These are phyloP conservation scores for Heterohyrax brucei DNA, from an alignment of 2,797 vertebrate genomes.

Conservation along the genomic window DNA sequence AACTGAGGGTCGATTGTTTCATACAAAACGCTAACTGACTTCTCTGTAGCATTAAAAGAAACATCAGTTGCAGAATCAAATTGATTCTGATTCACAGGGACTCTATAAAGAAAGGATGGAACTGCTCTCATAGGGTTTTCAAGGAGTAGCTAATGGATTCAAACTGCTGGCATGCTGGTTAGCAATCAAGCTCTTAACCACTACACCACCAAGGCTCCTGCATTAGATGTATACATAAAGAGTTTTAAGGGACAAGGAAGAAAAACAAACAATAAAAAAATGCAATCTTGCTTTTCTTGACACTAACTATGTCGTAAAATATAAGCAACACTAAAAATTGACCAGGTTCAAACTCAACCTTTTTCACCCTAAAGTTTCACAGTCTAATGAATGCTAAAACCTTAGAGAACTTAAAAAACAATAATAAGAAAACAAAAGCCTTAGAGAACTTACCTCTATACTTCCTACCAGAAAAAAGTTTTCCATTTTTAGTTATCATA, in stretches of 20 bases:
- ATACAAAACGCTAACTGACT: slow-evolving; percentile 55
- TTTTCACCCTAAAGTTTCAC: slow-evolving; percentile 14
- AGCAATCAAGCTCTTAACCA: too few relatives aligned
- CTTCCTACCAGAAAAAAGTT: background rate
- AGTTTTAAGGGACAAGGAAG: slow-evolving; percentile 78
- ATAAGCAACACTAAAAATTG: slow-evolving; percentile 88
- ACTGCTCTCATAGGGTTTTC: too few relatives aligned
- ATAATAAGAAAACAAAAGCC: background rate
- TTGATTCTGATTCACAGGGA: too few relatives aligned
- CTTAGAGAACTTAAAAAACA: background rate
- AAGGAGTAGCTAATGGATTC: too few relatives aligned
- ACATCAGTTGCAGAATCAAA: too few relatives aligned
- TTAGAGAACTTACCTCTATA: background rate
- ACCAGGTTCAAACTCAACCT: slow-evolving; percentile 72
- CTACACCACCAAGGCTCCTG: too few relatives aligned
- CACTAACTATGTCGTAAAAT: slow-evolving; percentile 86
- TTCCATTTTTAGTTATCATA: background rate
- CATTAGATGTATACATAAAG: slow-evolving; percentile 64
- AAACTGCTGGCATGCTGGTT: too few relatives aligned
- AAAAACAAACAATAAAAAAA: slow-evolving; percentile 86
- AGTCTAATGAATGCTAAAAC: slow-evolving; percentile 6
- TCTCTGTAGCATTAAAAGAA: slow-evolving; percentile 76
- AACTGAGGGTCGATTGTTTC: slow-evolving; percentile 70
- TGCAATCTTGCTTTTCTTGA: slow-evolving; percentile 82
- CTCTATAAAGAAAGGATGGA: too few relatives aligned